Base-by-base conservation (phyloP, 2,797 vertebrate species). In the Myotis myotis region DNA sequence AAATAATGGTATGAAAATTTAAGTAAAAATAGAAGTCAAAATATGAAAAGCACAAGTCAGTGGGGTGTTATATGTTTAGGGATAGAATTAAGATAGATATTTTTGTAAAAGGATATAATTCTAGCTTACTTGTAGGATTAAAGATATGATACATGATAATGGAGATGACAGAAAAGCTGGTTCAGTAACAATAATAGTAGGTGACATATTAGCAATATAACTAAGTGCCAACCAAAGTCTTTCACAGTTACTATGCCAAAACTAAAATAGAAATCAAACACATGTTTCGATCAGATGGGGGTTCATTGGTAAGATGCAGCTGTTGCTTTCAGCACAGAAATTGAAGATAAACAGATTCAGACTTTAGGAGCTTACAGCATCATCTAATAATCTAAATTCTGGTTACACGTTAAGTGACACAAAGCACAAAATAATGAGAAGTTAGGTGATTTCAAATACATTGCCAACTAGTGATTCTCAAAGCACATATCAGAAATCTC, bases 281-380 rank as follows among this genome's bases (percentile, higher is more conserved):
- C 96, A 95, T 97, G 96, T 97, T 97, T 96, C 93, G 87, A 91
- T 97, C 97, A 96, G 93, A 97, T 94, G 95, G 86, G 87, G 81
- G 83, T 93, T 97, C 89, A 96, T 57, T 96, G 96, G 95, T 96
- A 96, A 95, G 72, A 96, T 97, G 97, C 97, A 97, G 96, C 97
- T 97, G 96, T 97, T 97, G 80, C 96, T 90, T 96, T 96, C 92
- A 89, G 85, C 74, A 85, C 36, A 96, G 85, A 97, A 96, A 95
- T 66, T 93, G 49, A 95, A 94, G 93, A 96, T 84, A 96, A 97
- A 96, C 66, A 97, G 66, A 95, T 89, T 95, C 41, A 87, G 94
- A 91, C 13, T 94, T 95, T 25, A 68, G 87, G 78, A 95, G 76
- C 76, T 82, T 97, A 64, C 6, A 95, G 47, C 17, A 76, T 89